These are phyloP conservation scores for Anticlea derivata DNA, from an alignment of 2,888 invertebrate genomes.

Conservation along the genomic window DNA sequence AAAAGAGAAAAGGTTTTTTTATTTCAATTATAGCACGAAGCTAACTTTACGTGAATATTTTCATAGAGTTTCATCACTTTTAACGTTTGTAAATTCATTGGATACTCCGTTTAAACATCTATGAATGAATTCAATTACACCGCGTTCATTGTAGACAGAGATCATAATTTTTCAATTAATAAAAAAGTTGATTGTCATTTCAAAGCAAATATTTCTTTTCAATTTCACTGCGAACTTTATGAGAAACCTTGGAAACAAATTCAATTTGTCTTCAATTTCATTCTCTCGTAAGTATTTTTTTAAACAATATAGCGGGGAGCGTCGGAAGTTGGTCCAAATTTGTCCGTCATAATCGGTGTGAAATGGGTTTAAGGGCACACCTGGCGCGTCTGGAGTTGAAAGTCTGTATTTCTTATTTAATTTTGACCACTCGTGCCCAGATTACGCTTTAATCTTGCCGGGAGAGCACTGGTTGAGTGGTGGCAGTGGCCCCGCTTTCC, in stretches of 20 bases:
- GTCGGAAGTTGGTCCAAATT: conserved; percentile 34
- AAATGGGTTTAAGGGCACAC: conserved; percentile 11
- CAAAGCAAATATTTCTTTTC: conserved; percentile 36
- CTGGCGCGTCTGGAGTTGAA: conserved; percentile 1
- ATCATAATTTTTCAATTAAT: conserved; percentile 25
- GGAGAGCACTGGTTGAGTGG: too few species aligned
- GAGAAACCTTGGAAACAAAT: conserved; percentile 43
- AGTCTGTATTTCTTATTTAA: conserved; percentile 6
- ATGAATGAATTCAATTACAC: conserved; percentile 17
- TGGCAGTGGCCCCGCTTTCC: too few species aligned
- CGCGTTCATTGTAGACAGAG: conserved; percentile 15
- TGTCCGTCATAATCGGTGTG: conserved; percentile 20
- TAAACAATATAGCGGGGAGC: conserved; percentile 39
- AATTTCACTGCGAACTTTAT: conserved; percentile 32
- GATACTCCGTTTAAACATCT: conserved; percentile 10
- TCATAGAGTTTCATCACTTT: background rate
- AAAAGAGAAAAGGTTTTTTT: too few species aligned
- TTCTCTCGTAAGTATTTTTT: conserved; percentile 44
- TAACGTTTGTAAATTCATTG: background rate
- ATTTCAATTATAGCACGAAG: too few species aligned
- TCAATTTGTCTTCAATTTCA: conserved; percentile 48
- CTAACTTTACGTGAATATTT: too few species aligned
- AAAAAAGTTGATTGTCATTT: conserved; percentile 33
- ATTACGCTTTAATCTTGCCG: conserved; percentile 8
- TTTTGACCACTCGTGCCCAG: background rate